Base-by-base conservation (phyloP, 2,113 vertebrate genomes). In the Sebastes schlegelii region DNA sequence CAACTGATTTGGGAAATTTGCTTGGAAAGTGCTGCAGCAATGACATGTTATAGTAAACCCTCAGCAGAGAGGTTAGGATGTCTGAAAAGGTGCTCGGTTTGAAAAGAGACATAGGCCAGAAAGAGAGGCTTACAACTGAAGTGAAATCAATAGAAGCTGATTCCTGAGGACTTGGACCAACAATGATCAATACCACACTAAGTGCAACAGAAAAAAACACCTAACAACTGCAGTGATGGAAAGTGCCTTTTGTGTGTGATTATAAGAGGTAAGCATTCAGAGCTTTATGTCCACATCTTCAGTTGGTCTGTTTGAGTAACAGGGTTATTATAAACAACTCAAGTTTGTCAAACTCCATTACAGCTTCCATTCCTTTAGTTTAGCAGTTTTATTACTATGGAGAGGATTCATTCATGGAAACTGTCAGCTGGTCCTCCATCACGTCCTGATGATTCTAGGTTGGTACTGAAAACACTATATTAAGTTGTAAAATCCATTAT, bases 111-210 rank as follows among this genome's bases (percentile, higher is more conserved):
- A 83, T 57, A 80, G 88, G 91, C 86, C 80, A 90, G 80, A 88
- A 83, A 80, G 74, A 88, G 88, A 93, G 65, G 82, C 90, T 90
- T 85, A 89, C 80, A 86, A 69, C 84, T 89, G 91, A 94, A 92
- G 88, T 77, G 58, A 91, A 93, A 93, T 94, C 94, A 93, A 94
- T 94, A 80, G 40, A 51, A 77, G 86, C 84, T 91, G 93, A 93
- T 93, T 92, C 86, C 80, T 60, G 77, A 86, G 77, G 89, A 92
- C 91, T 86, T 86, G 88, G 78, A 89, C 88, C 78, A 90, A 85
- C 84, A 75, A 84, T 90, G 92, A 94, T 95, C 94, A 89, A 95
- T 95, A 93, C 3, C 79, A 69, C 68, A 52, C 85, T 91, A 92
- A 94, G 86, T 89, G 86, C 84, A 86, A 26, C 57, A 69, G 86